These are phyloP conservation scores for Scaptomyza cyrtandrae DNA, from an alignment of 2,888 invertebrate genomes.

Conservation along the genomic window DNA sequence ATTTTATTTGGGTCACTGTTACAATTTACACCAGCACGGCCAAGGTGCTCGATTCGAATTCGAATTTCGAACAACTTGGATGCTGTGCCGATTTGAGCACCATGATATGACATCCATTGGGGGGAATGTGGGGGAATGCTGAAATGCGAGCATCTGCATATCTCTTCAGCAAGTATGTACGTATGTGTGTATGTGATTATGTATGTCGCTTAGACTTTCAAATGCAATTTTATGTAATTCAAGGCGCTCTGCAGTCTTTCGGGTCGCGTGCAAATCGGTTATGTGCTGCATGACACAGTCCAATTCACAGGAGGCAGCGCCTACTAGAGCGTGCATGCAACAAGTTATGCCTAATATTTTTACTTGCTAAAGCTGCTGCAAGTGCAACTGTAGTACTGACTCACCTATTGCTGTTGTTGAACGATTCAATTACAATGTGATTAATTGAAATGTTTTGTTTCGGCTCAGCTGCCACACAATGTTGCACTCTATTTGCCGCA, in stretches of 20 bases:
- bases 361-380: slow-evolving; percentile 34
- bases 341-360: slow-evolving; percentile 66
- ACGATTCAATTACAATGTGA: slow-evolving; percentile 73
- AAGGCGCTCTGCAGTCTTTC: slow-evolving; percentile 52
- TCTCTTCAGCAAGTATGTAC: not conserved
- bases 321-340: slow-evolving; percentile 74
- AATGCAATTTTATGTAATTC: slow-evolving; percentile 78
- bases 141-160: slow-evolving; percentile 34
- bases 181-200: slow-evolving; percentile 8
- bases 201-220: slow-evolving; percentile 63
- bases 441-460: slow-evolving; percentile 67
- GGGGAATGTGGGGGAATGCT: not conserved
- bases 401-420: slow-evolving; percentile 33
- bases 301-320: slow-evolving; percentile 59
- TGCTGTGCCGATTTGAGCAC: slow-evolving; percentile 52
- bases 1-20: slow-evolving; percentile 82
- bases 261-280: slow-evolving; percentile 68
- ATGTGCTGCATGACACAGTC: slow-evolving; percentile 73
- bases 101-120: slow-evolving; percentile 30
- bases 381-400: not conserved
- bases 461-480: slow-evolving; percentile 55
- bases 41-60: slow-evolving; percentile 12
- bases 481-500: slow-evolving; percentile 51
- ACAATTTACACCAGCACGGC: slow-evolving; percentile 61
- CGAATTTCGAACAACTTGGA: slow-evolving; percentile 11